Conservation (phyloP, 2,888 invertebrate species). For the Spicauda simplicius region DNA sequence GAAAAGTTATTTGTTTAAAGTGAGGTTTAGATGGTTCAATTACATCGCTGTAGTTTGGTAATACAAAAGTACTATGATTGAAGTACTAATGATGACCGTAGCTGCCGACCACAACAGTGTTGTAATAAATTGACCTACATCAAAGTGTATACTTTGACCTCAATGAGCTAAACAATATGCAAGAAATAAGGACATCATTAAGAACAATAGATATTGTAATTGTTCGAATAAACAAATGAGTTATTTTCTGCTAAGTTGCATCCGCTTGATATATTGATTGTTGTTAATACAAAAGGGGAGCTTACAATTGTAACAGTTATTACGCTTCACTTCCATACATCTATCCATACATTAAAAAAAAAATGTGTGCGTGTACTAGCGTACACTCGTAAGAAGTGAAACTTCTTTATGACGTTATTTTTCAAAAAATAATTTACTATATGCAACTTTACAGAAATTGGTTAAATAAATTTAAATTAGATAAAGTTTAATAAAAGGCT, state of each 20-base stretch:
- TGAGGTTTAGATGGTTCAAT: background rate
- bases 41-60: background rate
- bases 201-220: conserved; percentile 22
- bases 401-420: no score
- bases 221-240: conserved; percentile 2
- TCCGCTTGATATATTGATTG: conserved; percentile 1
- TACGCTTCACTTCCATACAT: background rate
- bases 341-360: no score
- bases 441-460: no score
- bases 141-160: background rate
- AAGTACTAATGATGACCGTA: background rate
- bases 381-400: no score
- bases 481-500: no score
- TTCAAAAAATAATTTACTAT: no score
- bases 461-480: no score
- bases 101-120: background rate
- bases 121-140: background rate
- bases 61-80: background rate
- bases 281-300: background rate
- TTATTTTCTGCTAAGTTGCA: conserved; percentile 18
- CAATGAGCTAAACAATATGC: conserved; percentile 1
- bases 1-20: no score
- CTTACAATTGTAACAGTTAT: background rate
- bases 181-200: conserved; percentile 6
- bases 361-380: no score